Evolutionary conservation across 1,140 invertebrate species (phyloP), one percentile per base, ranked within the genome.

Genomic region (Drosophila orosa): DNA sequence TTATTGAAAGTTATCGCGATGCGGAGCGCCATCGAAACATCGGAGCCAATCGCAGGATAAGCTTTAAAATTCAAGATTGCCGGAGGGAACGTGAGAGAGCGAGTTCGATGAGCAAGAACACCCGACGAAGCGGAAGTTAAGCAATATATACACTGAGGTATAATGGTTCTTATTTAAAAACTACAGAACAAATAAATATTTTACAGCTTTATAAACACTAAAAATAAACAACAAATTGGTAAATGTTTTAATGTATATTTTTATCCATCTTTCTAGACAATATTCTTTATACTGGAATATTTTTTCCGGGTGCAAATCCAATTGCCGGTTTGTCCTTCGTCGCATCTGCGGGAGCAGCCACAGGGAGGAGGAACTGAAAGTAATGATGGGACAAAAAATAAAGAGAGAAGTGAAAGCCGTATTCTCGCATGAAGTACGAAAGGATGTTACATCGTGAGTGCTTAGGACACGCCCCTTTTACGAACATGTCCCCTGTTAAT

Each of bases 1-100:
- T 71, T 76, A 78, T 82, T 72, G 50, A 50, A 83, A 69, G 67
- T 80, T 82, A 78, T 61, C 33, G 59, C 71, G 63, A 29, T 31
- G 37, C 50, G 22, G 35, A 54, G 33, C 52, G 37, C 22, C 22
- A 19, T 45, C 22, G 39, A 19, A 60, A 47, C 31, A 77, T 52
- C 15, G 31, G 22, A 35, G 33, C 56, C 79, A 65, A 80, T 77
- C 78, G 67, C 58, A 81, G 75, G 76, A 71, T 57, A 60, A 71
- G 74, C 63, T 59, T 62, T 54, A 63, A 77, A 66, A 60, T 59
- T 45, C 33, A 31, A 48, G 29, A 54, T 67, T 54, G 47, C 17
- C 9, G 13, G 12, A n/a, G 13, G 5, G 40, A 75, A 55, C 35
- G 74, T 37, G 39, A 22, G 44, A 29, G 47, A 33, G 17, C 27